Evolutionary conservation across 2,113 vertebrate genomes (phyloP).

Genomic region (Campylomormyrus numenius): DNA sequence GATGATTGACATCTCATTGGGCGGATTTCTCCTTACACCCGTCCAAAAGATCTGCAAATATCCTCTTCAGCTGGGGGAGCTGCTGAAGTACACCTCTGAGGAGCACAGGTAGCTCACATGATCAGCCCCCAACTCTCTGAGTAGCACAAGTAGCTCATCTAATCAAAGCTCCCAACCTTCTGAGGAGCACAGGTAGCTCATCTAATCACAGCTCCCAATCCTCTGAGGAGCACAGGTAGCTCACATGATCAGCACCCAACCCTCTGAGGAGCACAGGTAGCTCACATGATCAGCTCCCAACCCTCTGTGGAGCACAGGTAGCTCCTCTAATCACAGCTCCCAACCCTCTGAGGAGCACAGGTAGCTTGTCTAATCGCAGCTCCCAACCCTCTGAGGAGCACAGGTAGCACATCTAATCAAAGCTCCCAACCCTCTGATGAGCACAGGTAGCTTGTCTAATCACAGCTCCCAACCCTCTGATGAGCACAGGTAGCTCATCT

Average conservation of each 20-base stretch:
- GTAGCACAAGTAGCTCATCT: no score
- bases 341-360: slow-evolving; percentile 77
- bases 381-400: not conserved
- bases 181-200: slow-evolving; percentile 77
- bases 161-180: slow-evolving; percentile 43
- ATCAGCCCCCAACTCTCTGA: not conserved
- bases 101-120: slow-evolving; percentile 75
- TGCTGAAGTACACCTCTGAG: slow-evolving; percentile 89
- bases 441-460: not conserved
- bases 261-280: slow-evolving; percentile 84
- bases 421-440: not conserved
- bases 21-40: slow-evolving; percentile 88
- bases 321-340: no score
- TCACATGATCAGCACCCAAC: no score
- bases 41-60: slow-evolving; percentile 99
- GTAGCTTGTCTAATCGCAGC: no score
- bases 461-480: slow-evolving; percentile 51
- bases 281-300: not conserved
- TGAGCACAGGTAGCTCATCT: slow-evolving; percentile 75
- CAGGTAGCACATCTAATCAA: not conserved
- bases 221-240: not conserved
- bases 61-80: slow-evolving; percentile 87
- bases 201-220: not conserved
- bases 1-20: slow-evolving; percentile 95
- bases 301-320: no score